A percentile compares a stretch with the other conserved stretches of the same genome.
Evolutionary conservation across 2,797 vertebrate species (phyloP).

Genomic region (Fistularia commersonii): DNA sequence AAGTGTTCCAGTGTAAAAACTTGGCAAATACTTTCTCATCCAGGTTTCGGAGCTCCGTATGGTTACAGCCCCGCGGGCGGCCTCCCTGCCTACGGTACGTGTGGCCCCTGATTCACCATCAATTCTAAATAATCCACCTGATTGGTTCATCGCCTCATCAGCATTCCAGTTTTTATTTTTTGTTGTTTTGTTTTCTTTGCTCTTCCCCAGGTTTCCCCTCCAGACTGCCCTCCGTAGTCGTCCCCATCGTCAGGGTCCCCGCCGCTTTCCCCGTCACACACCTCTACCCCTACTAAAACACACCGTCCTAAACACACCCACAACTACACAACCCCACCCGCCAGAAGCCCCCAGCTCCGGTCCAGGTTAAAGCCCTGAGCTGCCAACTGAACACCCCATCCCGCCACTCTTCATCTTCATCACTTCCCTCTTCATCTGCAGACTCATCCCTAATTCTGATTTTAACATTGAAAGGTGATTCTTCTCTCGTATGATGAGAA

Average conservation of each 20-base stretch:
- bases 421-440: too few species aligned
- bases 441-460: too few species aligned
- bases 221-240: slow-evolving; percentile 60
- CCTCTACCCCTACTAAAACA: slow-evolving; percentile 52
- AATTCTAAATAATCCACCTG: slow-evolving; percentile 5
- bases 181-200: slow-evolving; percentile 15
- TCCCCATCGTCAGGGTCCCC: slow-evolving; percentile 57
- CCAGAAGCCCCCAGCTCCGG: too few species aligned
- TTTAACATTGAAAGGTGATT: too few species aligned
- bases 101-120: slow-evolving; percentile 10
- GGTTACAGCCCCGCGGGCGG: slow-evolving; percentile 83
- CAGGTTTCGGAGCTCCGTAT: slow-evolving; percentile 86
- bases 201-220: slow-evolving; percentile 58
- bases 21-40: not conserved
- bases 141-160: slow-evolving; percentile 18
- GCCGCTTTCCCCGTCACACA: slow-evolving; percentile 48
- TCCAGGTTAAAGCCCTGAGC: too few species aligned
- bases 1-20: too few species aligned
- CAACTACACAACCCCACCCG: too few species aligned
- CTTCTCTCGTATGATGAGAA: too few species aligned
- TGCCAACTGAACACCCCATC: too few species aligned
- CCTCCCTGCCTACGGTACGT: slow-evolving; percentile 84
- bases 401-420: too few species aligned
- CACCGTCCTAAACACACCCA: not conserved
- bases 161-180: slow-evolving; percentile 31